Base-by-base conservation (phyloP, 2,888 invertebrate species). In the Drepanosiphum platanoidis region DNA sequence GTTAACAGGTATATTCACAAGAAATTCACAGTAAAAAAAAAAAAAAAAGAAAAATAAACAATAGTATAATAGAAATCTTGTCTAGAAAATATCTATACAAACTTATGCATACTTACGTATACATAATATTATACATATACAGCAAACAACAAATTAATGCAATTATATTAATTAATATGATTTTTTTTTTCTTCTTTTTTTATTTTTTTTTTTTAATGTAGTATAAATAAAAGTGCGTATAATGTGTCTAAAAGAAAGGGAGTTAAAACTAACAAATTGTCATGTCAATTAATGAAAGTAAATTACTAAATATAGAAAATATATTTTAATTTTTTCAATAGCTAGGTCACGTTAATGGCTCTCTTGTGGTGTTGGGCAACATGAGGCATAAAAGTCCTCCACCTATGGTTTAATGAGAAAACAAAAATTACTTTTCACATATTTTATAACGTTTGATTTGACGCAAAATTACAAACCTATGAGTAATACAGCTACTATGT, bases 281-380 rank as follows among this genome's bases (percentile, higher is more conserved):
- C 30, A 46, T 77, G 75, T 84, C 74, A 42, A 68, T 68, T 58
- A 84, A 75, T 52, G 7, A 77, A 84, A 66, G 39, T 75, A 84
- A 75, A 75, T 46, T 66, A 66, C 30, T 77, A 52, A 75, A 36
- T 68, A 42, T 64, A 64, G 42, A 34, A 42, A n/a, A 46, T 74
- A 34, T 34, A 68, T 36, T 68, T 27, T 83, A 77, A 84, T 77
- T 15, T 68, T 77, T 58, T 68, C n/a, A 13, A 52, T n/a, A 11
- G 15, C 32, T 34, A 84, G 75, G 77, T 91, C 90, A 91, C 89
- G 91, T 90, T 88, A 94, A 90, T 89, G 95, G 95, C 90, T 94
- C 94, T 87, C 95, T 92, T 68, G 96, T 96, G 89, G 96, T 97
- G 91, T 97, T 96, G 89, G 97, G 97, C 90, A 97, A 92, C 91